These are phyloP conservation scores for Cotesia typhae DNA, from an alignment of 1,140 invertebrate species.

Conservation along the genomic window DNA sequence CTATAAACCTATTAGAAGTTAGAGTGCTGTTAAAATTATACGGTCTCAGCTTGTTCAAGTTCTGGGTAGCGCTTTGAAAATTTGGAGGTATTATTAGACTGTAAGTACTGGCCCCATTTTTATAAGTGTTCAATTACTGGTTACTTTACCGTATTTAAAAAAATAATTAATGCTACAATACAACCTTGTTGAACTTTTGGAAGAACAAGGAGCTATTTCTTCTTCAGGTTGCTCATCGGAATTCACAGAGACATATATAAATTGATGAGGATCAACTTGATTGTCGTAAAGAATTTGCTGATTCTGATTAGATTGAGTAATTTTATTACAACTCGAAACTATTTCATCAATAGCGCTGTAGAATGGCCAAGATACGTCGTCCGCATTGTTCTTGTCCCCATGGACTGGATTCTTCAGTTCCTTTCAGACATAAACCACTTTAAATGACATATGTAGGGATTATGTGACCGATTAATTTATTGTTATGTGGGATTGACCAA, in stretches of 20 bases:
- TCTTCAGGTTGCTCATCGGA: slow-evolving; percentile 32
- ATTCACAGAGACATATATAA: slow-evolving; percentile 51
- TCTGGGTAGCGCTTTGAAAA: no score
- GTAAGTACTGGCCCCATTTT: no score
- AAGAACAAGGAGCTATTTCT: background rate
- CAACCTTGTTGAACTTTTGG: background rate
- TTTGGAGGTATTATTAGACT: no score
- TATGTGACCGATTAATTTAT: background rate
- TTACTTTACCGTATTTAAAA: no score
- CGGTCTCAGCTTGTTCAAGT: no score
- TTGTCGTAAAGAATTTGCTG: slow-evolving; percentile 41
- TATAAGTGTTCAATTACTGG: no score
- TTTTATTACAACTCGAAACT: slow-evolving; percentile 39
- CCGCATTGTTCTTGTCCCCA: slow-evolving; percentile 55
- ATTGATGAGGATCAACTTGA: slow-evolving; percentile 52
- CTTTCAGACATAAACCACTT: slow-evolving; percentile 34
- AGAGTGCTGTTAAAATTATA: no score
- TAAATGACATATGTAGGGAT: slow-evolving; percentile 9
- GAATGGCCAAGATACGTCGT: slow-evolving; percentile 58
- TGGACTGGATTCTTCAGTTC: slow-evolving; percentile 55
- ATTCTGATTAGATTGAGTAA: slow-evolving; percentile 40
- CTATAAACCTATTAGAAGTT: no score
- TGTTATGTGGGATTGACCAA: no score
- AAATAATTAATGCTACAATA: no score
- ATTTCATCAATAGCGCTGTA: slow-evolving; percentile 55